Base-by-base conservation (phyloP, 2,113 vertebrate species). In the Vidua chalybeata region DNA sequence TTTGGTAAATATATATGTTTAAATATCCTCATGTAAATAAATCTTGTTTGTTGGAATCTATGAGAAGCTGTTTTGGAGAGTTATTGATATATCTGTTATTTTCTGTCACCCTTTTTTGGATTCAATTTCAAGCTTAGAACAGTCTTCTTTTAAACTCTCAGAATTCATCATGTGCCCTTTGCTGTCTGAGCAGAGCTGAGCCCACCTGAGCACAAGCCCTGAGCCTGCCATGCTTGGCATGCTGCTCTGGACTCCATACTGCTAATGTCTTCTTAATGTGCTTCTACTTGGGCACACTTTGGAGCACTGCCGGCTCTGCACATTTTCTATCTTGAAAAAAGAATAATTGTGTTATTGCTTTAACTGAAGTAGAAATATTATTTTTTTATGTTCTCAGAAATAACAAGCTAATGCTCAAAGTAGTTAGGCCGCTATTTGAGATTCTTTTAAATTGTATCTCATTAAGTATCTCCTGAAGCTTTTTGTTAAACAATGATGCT, bases 201-300 rank as follows among this genome's bases (percentile, higher is more conserved):
- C 41, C 71, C 37, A 75, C 89, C 45, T 91, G 80, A 89, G 33
- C 52, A 94, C 39, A 89, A 78, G 22, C 13, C 43, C 43, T 78
- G 79, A 84, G 43, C 39, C 59, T 6, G 3, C 64, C 64, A 63
- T 55, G 58, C 78, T 85, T 93, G 92, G 69, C 69, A 75, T 58
- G 45, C 0, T 1, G 59, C 58, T 95, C 77, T 91, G 43, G 81
- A 49, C 74, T 94, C 66, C 89, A 72, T 41, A 87, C 58, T 49
- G 77, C 8, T 84, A 77, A 89, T 85, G 74, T 87, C 87, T 87
- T 92, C 89, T 84, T 84, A 82, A 94, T 94, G 67, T 85, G 62
- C 81, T 89, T 95, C 94, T 94, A 92, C 77, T 91, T 84, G 62
- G 54, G 81, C 74, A 94, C 49, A 76, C 56, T 91, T 78, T 51